Evolutionary conservation across 2,888 invertebrate genomes (phyloP).

Genomic region (Liodrosophila aerea): DNA sequence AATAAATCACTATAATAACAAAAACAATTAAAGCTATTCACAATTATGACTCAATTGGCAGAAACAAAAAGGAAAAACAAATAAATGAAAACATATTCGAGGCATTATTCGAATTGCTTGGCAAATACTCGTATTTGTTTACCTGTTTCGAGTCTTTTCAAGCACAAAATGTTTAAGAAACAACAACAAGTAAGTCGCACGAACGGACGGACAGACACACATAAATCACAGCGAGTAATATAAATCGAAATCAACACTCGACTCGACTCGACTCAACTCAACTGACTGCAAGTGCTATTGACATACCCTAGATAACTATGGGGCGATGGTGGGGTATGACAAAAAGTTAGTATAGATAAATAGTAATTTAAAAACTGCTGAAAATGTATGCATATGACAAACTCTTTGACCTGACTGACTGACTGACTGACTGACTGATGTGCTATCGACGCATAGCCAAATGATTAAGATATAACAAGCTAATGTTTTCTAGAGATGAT

Average conservation of each 20-base stretch:
- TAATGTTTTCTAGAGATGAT: too few species aligned
- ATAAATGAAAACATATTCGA: slow-evolving; percentile 36
- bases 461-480: too few species aligned
- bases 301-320: slow-evolving; percentile 30
- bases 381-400: too few species aligned
- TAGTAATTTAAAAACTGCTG: too few species aligned
- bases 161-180: slow-evolving; percentile 46
- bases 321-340: too few species aligned
- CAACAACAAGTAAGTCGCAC: neutral
- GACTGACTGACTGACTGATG: too few species aligned
- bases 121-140: slow-evolving; percentile 50
- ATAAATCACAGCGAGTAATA: slow-evolving; percentile 49
- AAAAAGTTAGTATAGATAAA: too few species aligned
- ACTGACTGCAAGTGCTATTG: slow-evolving; percentile 27
- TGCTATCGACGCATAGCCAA: too few species aligned
- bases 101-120: slow-evolving; percentile 52
- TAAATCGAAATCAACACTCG: slow-evolving; percentile 48
- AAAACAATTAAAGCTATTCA: slow-evolving; percentile 16
- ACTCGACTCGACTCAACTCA: neutral
- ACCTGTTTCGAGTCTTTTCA: slow-evolving; percentile 42
- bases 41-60: slow-evolving; percentile 58
- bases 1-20: slow-evolving; percentile 2
- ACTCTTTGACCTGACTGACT: too few species aligned
- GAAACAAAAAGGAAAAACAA: too few species aligned
- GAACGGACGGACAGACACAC: slow-evolving; percentile 1